Evolutionary conservation across 2,888 invertebrate species (phyloP).

Genomic region (Hypomecis punctinalis): DNA sequence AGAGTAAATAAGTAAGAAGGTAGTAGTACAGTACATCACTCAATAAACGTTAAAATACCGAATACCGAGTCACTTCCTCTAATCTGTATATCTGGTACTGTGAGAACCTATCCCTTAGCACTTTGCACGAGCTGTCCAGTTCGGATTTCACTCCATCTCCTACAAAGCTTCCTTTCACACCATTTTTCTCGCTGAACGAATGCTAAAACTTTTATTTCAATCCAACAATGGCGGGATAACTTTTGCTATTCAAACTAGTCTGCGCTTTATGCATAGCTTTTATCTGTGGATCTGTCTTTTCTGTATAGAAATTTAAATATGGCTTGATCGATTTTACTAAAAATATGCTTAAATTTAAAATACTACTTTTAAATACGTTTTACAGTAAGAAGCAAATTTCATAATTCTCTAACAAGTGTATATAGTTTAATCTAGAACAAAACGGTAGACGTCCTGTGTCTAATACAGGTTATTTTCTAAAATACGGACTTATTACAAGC

Average conservation of each 20-base stretch:
- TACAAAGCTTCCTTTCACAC: conserved; percentile 25
- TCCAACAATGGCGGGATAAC: conserved; percentile 25
- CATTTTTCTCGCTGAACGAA: conserved; percentile 23
- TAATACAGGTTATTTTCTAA: too few relatives aligned
- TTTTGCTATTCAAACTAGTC: conserved; percentile 17
- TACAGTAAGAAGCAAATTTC: too few relatives aligned
- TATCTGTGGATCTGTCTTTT: background rate
- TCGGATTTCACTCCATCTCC: conserved; percentile 45
- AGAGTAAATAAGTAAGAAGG: too few relatives aligned
- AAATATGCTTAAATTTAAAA: too few relatives aligned
- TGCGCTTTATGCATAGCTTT: conserved; percentile 8
- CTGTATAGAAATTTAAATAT: background rate
- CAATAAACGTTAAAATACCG: background rate
- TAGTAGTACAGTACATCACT: too few relatives aligned
- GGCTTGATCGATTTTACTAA: background rate
- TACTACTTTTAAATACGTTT: too few relatives aligned
- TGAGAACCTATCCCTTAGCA: conserved; percentile 27
- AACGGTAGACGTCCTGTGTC: too few relatives aligned
- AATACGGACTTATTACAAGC: too few relatives aligned
- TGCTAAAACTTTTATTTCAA: conserved; percentile 20
- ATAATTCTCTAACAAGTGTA: too few relatives aligned
- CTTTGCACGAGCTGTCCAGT: conserved; percentile 34
- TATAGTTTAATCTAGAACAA: too few relatives aligned
- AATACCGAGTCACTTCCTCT: conserved; percentile 8
- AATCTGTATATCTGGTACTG: conserved; percentile 18